Evolutionary conservation across 1,140 invertebrate species (phyloP).

Genomic region (Drosophila mayri): DNA sequence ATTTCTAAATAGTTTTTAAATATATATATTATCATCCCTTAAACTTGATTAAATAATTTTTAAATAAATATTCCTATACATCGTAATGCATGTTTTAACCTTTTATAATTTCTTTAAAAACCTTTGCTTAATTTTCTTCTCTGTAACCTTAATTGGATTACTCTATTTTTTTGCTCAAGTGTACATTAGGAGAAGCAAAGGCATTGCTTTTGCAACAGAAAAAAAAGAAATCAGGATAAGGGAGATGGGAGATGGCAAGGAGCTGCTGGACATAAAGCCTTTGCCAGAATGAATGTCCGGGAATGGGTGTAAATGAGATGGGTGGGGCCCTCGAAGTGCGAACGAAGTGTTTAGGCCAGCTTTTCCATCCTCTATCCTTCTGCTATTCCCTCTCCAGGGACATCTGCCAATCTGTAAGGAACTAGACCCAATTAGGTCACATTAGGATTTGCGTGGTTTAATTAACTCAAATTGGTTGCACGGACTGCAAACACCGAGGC

Average conservation of each 20-base stretch:
- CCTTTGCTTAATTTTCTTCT: neutral
- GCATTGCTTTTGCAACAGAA: slow-evolving; percentile 2
- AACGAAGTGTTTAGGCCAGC: slow-evolving; percentile 39
- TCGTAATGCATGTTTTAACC: too few species aligned
- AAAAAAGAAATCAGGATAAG: slow-evolving; percentile 27
- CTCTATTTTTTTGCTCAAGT: slow-evolving; percentile 1
- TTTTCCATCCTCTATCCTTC: slow-evolving; percentile 21
- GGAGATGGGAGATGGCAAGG: slow-evolving; percentile 11
- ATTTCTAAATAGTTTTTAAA: too few species aligned
- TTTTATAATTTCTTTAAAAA: neutral
- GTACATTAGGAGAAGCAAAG: slow-evolving; percentile 18
- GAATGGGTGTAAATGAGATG: slow-evolving; percentile 34
- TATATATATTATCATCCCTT: too few species aligned
- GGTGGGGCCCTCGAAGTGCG: slow-evolving; percentile 47
- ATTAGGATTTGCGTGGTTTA: slow-evolving; percentile 78
- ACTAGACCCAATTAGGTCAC: slow-evolving; percentile 72
- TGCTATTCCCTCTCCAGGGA: slow-evolving; percentile 21
- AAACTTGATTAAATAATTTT: too few species aligned
- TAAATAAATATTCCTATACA: too few species aligned
- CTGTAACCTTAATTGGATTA: slow-evolving; percentile 6
- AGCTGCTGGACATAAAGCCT: slow-evolving; percentile 50
- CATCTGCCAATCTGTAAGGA: slow-evolving; percentile 54
- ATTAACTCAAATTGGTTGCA: slow-evolving; percentile 75
- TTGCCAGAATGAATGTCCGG: slow-evolving; percentile 33
- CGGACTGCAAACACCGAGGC: slow-evolving; percentile 43